Conservation (phyloP, 1,140 invertebrate genomes). For the Oedothorax gibbosus region DNA sequence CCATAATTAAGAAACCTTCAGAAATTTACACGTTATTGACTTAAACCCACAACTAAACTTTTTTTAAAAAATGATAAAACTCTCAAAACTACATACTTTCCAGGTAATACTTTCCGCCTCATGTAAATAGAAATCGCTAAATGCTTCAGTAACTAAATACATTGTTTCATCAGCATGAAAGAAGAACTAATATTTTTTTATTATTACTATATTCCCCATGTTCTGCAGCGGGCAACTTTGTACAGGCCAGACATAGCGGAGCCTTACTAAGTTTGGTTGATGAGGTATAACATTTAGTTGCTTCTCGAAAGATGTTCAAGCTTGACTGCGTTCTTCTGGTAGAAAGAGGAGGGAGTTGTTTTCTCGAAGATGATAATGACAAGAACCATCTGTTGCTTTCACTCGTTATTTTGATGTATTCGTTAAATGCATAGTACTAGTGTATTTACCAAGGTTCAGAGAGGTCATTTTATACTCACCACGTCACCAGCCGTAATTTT, state of each 20-base stretch:
- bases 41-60: not conserved
- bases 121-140: slow-evolving; percentile 44
- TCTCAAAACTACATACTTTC: not conserved
- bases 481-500: too few relatives aligned
- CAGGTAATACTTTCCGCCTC: slow-evolving; percentile 35
- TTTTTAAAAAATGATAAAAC: not conserved
- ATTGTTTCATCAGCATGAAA: slow-evolving; percentile 14
- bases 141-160: slow-evolving; percentile 34
- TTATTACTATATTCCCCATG: not conserved
- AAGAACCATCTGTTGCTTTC: too few relatives aligned
- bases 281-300: slow-evolving; percentile 54
- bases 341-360: slow-evolving; percentile 1
- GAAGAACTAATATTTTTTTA: not conserved
- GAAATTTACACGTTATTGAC: too few relatives aligned
- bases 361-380: too few relatives aligned
- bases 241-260: slow-evolving; percentile 13
- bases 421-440: too few relatives aligned
- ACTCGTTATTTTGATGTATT: too few relatives aligned
- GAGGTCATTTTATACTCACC: too few relatives aligned
- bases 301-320: slow-evolving; percentile 32
- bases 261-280: slow-evolving; percentile 45
- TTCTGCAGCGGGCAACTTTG: slow-evolving; percentile 7
- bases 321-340: slow-evolving; percentile 3
- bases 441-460: too few relatives aligned
- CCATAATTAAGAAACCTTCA: too few relatives aligned